A percentile compares a stretch with the other conserved stretches of the same genome.
phyloP scores from a whole-genome alignment of 2,797 vertebrate species.

The Arnoldichthys spilopterus region DNA sequence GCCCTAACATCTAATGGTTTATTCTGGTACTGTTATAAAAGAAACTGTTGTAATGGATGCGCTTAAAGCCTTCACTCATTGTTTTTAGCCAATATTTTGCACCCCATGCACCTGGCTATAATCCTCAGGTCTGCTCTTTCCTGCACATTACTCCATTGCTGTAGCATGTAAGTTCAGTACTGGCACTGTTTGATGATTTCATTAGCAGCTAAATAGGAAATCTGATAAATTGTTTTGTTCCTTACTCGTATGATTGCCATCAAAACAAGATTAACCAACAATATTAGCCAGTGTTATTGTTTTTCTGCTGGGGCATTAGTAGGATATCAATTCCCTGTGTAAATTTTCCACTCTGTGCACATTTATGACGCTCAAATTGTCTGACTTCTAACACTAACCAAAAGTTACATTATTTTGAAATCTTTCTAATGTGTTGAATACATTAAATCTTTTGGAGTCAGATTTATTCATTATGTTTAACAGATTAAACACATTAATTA shows the following conservation, averaged over 20 bases:
- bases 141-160: background rate
- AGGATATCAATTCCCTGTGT: background rate
- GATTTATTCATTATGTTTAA: background rate
- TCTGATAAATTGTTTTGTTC: background rate
- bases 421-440: background rate
- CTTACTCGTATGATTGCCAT: background rate
- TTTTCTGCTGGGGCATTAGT: too few species aligned
- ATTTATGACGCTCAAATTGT: background rate
- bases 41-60: background rate
- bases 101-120: background rate
- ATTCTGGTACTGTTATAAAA: background rate
- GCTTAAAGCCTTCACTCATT: background rate
- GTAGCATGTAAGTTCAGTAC: background rate
- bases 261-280: slow-evolving; percentile 6
- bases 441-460: background rate
- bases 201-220: background rate
- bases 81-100: background rate
- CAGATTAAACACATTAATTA: background rate
- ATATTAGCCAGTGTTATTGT: background rate
- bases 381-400: background rate
- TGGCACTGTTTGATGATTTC: slow-evolving; percentile 3
- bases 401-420: background rate
- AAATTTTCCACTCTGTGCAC: background rate
- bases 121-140: background rate
- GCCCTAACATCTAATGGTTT: too few species aligned